Conservation (phyloP, 2,113 vertebrate species). For the human (Homo sapiens) region GRCh38 chr21:44308501-44309000, state of each 20-base stretch:
- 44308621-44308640: background rate
- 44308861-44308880: background rate
- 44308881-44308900: background rate
- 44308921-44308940: background rate
- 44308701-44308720: background rate
- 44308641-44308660: background rate
- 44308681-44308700: background rate
- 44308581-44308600: background rate
- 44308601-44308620: background rate
- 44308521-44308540: background rate
- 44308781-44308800: background rate
- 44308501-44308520: background rate
- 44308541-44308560: background rate
- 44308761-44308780: background rate
- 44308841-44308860: background rate
- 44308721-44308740: background rate
- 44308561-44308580: background rate
- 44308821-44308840: background rate
- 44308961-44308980: background rate
- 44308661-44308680: background rate
- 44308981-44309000: background rate
- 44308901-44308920: background rate
- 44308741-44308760: background rate
- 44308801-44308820: background rate
- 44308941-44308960: background rate